These are phyloP conservation scores for Gnathonemus longibarbis DNA, from an alignment of 2,113 vertebrate species.

Conservation along the genomic window DNA sequence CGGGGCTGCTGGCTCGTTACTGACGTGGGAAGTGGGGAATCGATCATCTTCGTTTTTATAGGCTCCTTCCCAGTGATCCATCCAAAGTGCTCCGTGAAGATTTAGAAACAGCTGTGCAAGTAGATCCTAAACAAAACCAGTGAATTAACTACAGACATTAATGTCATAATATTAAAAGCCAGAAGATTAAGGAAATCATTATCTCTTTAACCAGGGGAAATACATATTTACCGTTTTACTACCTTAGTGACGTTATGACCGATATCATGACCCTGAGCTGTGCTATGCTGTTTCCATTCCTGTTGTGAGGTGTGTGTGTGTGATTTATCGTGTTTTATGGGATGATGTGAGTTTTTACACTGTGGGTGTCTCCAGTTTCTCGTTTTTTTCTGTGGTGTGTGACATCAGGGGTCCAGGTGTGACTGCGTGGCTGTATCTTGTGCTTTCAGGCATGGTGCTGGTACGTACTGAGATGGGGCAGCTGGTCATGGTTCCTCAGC, in stretches of 20 bases:
- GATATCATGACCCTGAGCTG: not conserved
- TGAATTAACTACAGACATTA: not conserved
- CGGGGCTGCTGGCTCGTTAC: not conserved
- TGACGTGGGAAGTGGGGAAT: not conserved
- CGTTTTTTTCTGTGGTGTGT: not conserved
- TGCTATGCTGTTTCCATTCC: not conserved
- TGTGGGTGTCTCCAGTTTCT: not conserved
- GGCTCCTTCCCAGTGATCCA: not conserved
- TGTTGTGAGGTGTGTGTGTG: not conserved
- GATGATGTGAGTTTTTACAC: not conserved
- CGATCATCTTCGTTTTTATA: not conserved
- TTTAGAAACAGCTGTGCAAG: not conserved
- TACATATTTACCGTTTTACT: not conserved
- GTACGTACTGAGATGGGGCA: conserved; percentile 76
- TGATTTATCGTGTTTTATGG: not conserved
- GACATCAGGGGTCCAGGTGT: not conserved
- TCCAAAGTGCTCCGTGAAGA: not conserved
- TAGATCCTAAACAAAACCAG: not conserved
- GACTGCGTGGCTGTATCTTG: not conserved
- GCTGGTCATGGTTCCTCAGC: conserved; percentile 79
- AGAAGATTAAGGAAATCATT: not conserved
- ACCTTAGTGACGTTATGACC: not conserved
- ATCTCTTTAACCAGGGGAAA: not conserved
- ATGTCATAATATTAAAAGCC: not conserved
- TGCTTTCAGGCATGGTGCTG: conserved; percentile 69